Evolutionary conservation across 2,113 vertebrate genomes (phyloP).

Genomic region (Alouatta palliata): DNA sequence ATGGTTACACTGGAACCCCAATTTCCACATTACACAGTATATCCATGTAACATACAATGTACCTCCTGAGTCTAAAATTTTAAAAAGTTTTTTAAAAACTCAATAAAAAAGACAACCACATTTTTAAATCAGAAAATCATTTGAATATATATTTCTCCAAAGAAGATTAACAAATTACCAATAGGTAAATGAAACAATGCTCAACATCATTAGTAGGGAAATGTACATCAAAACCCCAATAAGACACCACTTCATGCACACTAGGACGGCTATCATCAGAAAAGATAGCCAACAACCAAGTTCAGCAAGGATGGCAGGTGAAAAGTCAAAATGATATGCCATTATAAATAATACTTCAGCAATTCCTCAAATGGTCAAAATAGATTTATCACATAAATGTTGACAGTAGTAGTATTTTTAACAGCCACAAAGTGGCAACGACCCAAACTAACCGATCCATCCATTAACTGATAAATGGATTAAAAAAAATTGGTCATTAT

Average conservation of each 20-base stretch:
- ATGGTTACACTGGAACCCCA: too few species aligned
- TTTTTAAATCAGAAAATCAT: too few species aligned
- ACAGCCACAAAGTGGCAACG: neutral
- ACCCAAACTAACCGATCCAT: neutral
- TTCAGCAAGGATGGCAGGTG: neutral
- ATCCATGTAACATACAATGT: too few species aligned
- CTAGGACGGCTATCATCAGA: neutral
- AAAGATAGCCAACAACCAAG: neutral
- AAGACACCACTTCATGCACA: neutral
- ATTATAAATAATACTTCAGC: neutral
- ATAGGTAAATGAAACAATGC: too few species aligned
- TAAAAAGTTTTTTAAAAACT: too few species aligned
- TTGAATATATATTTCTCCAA: too few species aligned
- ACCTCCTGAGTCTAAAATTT: too few species aligned
- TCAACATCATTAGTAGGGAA: neutral
- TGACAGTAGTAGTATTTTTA: neutral
- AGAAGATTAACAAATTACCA: too few species aligned
- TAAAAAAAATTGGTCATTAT: neutral
- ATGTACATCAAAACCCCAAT: neutral
- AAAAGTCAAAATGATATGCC: too few species aligned
- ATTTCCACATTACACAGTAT: too few species aligned
- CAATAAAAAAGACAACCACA: too few species aligned
- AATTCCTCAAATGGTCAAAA: neutral
- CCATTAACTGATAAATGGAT: neutral
- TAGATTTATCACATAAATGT: neutral